Evolutionary conservation across 2,888 invertebrate species (phyloP).

Genomic region (Steinernema hermaphroditum): DNA sequence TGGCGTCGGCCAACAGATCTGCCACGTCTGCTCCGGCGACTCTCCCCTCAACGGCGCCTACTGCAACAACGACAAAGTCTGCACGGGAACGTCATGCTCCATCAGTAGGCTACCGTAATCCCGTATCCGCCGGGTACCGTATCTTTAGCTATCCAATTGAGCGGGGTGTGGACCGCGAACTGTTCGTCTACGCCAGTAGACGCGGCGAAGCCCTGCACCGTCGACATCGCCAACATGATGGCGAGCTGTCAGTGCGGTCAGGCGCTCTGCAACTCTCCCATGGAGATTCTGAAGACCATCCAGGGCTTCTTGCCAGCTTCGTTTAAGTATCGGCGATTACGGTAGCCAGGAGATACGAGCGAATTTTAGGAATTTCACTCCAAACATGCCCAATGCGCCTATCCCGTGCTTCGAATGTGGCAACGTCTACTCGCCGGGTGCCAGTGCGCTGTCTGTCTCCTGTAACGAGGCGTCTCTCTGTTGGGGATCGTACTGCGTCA

Average conservation of each 20-base stretch:
- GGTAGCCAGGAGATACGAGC: neutral
- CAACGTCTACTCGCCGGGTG: neutral
- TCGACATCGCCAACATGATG: neutral
- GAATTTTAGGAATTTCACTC: conserved; percentile 3
- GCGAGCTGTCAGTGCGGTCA: neutral
- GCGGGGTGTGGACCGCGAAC: conserved; percentile 4
- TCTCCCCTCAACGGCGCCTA: neutral
- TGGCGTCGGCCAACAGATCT: neutral
- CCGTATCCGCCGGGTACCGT: neutral
- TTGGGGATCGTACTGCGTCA: neutral
- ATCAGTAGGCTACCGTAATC: neutral
- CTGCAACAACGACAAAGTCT: conserved; percentile 18
- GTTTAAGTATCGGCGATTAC: neutral
- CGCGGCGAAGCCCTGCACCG: neutral
- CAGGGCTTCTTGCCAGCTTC: neutral
- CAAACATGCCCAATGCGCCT: conserved; percentile 5
- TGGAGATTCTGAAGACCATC: neutral
- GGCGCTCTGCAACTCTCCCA: neutral
- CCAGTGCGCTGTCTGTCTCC: neutral
- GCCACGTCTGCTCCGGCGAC: conserved; percentile 7
- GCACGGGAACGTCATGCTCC: neutral
- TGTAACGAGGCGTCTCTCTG: conserved; percentile 7
- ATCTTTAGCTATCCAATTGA: neutral
- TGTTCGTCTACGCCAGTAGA: neutral
- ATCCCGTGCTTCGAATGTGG: conserved; percentile 3